These are phyloP conservation scores for Notodonta dromedarius DNA, from an alignment of 2,888 invertebrate genomes.

Conservation along the genomic window DNA sequence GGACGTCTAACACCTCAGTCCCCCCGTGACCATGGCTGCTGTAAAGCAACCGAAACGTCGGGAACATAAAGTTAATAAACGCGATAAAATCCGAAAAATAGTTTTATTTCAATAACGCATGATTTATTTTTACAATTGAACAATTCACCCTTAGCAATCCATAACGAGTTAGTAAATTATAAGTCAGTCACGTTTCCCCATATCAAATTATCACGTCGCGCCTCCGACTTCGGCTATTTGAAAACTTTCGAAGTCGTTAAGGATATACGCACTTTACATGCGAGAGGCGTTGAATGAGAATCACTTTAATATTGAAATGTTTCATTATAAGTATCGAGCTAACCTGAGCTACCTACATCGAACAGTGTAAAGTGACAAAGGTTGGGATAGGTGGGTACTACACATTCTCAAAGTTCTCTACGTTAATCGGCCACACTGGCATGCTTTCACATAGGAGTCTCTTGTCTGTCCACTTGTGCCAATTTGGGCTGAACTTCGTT, in stretches of 20 bases:
- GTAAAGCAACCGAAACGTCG: no score
- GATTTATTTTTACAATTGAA: no score
- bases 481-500: neutral
- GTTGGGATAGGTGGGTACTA: neutral
- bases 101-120: no score
- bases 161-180: neutral
- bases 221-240: neutral
- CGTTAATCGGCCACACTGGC: neutral
- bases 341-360: neutral
- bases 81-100: no score
- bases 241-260: slow-evolving; percentile 1
- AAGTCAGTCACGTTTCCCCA: slow-evolving; percentile 4
- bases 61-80: no score
- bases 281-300: neutral
- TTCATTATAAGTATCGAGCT: neutral
- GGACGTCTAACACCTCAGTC: no score
- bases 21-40: no score
- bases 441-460: neutral
- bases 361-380: neutral
- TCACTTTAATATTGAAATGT: neutral
- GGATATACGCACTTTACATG: slow-evolving; percentile 2
- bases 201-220: slow-evolving; percentile 4
- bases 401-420: neutral
- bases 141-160: neutral
- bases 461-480: neutral